phyloP scores from a whole-genome alignment of 2,888 invertebrate genomes.

The Microctonus brassicae region DNA sequence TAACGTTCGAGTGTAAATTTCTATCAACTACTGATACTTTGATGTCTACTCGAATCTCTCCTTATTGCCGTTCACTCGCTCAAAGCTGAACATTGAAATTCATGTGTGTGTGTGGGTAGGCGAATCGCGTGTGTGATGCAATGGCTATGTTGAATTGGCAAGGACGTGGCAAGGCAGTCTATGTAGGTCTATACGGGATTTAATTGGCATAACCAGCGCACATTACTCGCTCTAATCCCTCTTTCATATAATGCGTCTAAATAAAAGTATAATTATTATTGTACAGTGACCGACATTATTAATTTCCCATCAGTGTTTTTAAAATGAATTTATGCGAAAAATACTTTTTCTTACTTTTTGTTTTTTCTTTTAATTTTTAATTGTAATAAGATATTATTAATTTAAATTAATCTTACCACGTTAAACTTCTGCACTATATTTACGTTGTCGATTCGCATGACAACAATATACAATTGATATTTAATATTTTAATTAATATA shows the following conservation, averaged over 20 bases:
- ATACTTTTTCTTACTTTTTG: neutral
- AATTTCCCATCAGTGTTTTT: neutral
- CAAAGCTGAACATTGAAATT: slow-evolving; percentile 10
- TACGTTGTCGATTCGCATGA: slow-evolving; percentile 53
- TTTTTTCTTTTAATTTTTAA: neutral
- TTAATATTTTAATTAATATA: slow-evolving; percentile 2
- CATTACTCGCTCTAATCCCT: neutral
- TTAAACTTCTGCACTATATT: slow-evolving; percentile 51
- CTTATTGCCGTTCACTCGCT: neutral
- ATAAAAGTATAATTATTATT: slow-evolving; percentile 6
- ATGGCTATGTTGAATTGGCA: slow-evolving; percentile 46
- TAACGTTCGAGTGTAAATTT: neutral
- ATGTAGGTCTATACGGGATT: slow-evolving; percentile 40
- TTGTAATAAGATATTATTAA: slow-evolving; percentile 2
- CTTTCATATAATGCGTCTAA: slow-evolving; percentile 10
- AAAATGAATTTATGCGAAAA: slow-evolving; percentile 11
- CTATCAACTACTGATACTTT: neutral
- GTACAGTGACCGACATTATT: neutral
- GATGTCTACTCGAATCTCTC: slow-evolving; percentile 6
- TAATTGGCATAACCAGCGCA: neutral
- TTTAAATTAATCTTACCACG: slow-evolving; percentile 47
- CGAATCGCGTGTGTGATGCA: slow-evolving; percentile 48
- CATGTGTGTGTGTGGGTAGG: slow-evolving; percentile 15
- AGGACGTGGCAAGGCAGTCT: slow-evolving; percentile 57
- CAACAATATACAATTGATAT: slow-evolving; percentile 34